Conservation (phyloP, 2,888 invertebrate species). For the Meta bourneti region DNA sequence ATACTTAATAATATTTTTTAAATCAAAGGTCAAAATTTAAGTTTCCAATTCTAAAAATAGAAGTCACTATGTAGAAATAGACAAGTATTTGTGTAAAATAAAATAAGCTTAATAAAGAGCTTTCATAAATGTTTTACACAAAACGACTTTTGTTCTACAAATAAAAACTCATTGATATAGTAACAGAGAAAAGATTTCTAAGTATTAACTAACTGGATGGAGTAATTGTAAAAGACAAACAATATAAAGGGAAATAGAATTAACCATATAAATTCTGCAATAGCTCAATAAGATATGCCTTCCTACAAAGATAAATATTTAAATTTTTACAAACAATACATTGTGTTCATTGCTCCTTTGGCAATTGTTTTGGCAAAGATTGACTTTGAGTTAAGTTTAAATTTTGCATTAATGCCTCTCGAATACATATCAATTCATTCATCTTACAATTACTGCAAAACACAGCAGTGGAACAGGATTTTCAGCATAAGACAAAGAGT, state of each 20-base stretch:
- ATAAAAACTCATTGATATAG: too few species aligned
- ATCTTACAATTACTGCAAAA: not conserved
- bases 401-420: not conserved
- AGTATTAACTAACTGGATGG: too few species aligned
- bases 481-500: not conserved
- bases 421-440: not conserved
- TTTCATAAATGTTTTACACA: not conserved
- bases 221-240: too few species aligned
- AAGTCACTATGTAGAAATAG: too few species aligned
- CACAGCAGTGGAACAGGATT: not conserved
- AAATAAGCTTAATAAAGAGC: not conserved
- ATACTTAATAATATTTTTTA: too few species aligned
- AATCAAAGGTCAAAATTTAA: too few species aligned
- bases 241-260: too few species aligned
- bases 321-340: not conserved
- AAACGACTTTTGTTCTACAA: too few species aligned
- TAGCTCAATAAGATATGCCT: not conserved
- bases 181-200: too few species aligned
- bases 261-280: not conserved
- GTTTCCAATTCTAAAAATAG: too few species aligned
- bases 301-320: not conserved
- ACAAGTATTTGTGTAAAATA: too few species aligned
- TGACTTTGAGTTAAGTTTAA: not conserved
- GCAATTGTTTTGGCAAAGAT: not conserved
- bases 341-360: not conserved